Evolutionary conservation across 1,140 invertebrate species (phyloP).

Genomic region (Listronotus bonariensis): DNA sequence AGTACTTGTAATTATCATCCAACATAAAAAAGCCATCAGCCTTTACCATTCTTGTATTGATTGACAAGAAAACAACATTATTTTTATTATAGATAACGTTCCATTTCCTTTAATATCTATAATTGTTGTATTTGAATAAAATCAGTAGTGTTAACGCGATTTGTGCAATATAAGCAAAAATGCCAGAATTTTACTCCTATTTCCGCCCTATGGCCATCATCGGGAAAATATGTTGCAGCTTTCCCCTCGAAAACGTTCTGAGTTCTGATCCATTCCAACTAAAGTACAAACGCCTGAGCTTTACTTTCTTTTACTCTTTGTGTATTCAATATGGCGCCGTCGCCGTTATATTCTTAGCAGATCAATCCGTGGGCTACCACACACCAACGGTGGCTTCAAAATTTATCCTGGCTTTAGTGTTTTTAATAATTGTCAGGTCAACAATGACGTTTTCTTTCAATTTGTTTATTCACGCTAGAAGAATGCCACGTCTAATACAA

Average conservation of each 20-base stretch:
- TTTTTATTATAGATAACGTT: too few relatives aligned
- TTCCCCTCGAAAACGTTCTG: conserved; percentile 12
- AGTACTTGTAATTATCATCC: too few relatives aligned
- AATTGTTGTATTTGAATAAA: too few relatives aligned
- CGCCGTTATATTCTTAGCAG: conserved; percentile 34
- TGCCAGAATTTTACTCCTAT: conserved; percentile 11
- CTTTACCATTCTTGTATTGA: too few relatives aligned
- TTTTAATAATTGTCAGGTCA: conserved; percentile 4
- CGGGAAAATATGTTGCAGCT: conserved; percentile 16
- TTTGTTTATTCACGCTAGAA: conserved; percentile 12
- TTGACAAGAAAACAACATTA: too few relatives aligned
- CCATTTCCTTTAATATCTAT: too few relatives aligned
- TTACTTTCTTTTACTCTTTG: not conserved
- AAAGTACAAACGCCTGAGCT: conserved; percentile 5
- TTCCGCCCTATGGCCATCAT: conserved; percentile 10
- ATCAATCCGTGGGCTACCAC: too few relatives aligned
- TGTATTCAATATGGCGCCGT: conserved; percentile 12
- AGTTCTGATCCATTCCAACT: conserved; percentile 18
- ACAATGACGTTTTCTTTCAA: conserved; percentile 5
- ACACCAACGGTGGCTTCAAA: not conserved
- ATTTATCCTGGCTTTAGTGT: conserved; percentile 2
- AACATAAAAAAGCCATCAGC: too few relatives aligned
- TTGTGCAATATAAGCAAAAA: not conserved
- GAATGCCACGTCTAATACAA: conserved; percentile 19
- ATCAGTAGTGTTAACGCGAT: too few relatives aligned